Evolutionary conservation across 1,140 invertebrate genomes (phyloP).

Genomic region (Drosophila kohkoa): DNA sequence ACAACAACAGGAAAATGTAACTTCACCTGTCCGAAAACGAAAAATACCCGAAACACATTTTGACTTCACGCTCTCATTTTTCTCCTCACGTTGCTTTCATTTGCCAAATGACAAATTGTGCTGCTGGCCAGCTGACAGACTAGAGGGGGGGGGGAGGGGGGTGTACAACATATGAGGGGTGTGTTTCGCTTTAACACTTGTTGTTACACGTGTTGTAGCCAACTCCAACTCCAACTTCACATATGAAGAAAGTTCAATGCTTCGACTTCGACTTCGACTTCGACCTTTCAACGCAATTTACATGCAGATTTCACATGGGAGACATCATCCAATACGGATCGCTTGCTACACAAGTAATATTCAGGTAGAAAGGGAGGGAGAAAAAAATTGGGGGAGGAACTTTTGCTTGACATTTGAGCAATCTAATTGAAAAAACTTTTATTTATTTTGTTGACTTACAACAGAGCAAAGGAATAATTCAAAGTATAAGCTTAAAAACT

Average conservation of each 20-base stretch:
- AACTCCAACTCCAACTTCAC: background rate
- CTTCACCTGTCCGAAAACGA: slow-evolving; percentile 26
- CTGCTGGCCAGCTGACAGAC: slow-evolving; percentile 31
- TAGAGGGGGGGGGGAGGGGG: background rate
- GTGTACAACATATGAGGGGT: slow-evolving; percentile 15
- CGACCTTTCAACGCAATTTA: slow-evolving; percentile 77
- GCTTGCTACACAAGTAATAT: background rate
- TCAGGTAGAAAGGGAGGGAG: background rate
- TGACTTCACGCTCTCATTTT: background rate
- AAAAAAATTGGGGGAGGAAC: background rate
- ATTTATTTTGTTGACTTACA: too few species aligned
- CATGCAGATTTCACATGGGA: slow-evolving; percentile 64
- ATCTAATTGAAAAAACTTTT: background rate
- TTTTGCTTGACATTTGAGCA: background rate
- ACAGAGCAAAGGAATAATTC: too few species aligned
- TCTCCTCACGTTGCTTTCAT: slow-evolving; percentile 7
- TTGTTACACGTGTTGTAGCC: slow-evolving; percentile 53
- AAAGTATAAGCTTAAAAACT: too few species aligned
- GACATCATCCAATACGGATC: slow-evolving; percentile 58
- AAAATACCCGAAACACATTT: slow-evolving; percentile 3
- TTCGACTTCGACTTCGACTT: background rate
- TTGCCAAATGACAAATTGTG: slow-evolving; percentile 77
- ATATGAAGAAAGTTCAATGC: slow-evolving; percentile 58
- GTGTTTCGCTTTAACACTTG: slow-evolving; percentile 76
- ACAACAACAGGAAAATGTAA: slow-evolving; percentile 26